Evolutionary conservation across 2,888 invertebrate species (phyloP).

Genomic region (Bugulina stolonifera): DNA sequence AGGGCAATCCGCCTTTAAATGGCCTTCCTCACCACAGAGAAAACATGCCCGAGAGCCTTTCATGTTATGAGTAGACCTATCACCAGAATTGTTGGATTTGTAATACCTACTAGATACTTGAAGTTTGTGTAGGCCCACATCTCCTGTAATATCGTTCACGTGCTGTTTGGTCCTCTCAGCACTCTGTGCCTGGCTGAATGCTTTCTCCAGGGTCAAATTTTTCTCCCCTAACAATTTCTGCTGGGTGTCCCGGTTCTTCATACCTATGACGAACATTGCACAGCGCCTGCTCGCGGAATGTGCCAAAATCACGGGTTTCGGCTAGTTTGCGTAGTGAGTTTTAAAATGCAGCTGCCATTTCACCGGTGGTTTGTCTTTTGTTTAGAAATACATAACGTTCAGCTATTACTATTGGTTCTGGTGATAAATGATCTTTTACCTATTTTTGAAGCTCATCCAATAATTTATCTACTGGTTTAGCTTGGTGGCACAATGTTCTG

Average conservation of each 20-base stretch:
- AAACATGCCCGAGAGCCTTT: background rate
- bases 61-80: too few relatives aligned
- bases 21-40: background rate
- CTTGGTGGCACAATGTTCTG: background rate
- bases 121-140: too few relatives aligned
- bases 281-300: background rate
- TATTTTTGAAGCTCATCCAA: background rate
- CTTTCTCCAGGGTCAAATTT: background rate
- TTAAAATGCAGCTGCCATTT: background rate
- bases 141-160: too few relatives aligned
- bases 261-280: too few relatives aligned
- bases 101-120: too few relatives aligned
- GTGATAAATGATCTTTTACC: background rate
- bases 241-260: too few relatives aligned
- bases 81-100: too few relatives aligned
- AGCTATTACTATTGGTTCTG: background rate
- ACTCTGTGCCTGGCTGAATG: background rate
- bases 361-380: background rate
- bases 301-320: background rate
- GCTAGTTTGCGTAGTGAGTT: background rate
- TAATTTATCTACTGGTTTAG: background rate
- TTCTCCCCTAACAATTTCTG: too few relatives aligned
- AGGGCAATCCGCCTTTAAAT: background rate
- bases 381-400: background rate
- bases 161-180: background rate